Conservation (phyloP, 2,888 invertebrate genomes). For the Sphinx pinastri region DNA sequence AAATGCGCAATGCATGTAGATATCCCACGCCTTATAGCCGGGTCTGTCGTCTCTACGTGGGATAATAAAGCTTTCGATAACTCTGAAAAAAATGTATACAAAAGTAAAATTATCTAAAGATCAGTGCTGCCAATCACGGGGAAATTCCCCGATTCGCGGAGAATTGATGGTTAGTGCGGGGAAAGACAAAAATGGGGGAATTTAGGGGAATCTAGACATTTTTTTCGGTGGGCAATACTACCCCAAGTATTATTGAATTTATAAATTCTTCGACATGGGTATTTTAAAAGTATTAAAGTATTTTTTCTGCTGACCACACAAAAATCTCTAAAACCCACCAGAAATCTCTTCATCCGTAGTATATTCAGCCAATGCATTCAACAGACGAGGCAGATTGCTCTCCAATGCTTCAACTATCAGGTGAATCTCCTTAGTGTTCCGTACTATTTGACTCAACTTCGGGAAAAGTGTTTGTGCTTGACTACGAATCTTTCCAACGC, state of each 20-base stretch:
- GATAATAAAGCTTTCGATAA: slow-evolving; percentile 87
- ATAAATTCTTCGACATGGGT: too few relatives aligned
- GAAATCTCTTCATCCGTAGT: slow-evolving; percentile 78
- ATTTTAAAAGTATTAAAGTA: too few relatives aligned
- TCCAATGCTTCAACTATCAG: slow-evolving; percentile 75
- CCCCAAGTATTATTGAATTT: too few relatives aligned
- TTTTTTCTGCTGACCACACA: too few relatives aligned
- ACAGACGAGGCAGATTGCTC: slow-evolving; percentile 68
- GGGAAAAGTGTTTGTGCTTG: slow-evolving; percentile 77
- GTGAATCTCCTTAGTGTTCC: slow-evolving; percentile 63
- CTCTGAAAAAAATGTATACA: slow-evolving; percentile 68
- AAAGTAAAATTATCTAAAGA: too few relatives aligned
- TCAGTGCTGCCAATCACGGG: too few relatives aligned
- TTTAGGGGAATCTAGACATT: too few relatives aligned
- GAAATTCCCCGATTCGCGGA: too few relatives aligned
- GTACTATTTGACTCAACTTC: slow-evolving; percentile 70
- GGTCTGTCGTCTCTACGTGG: slow-evolving; percentile 86
- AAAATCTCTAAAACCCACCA: slow-evolving; percentile 51
- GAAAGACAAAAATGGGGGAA: too few relatives aligned
- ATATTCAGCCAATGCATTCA: slow-evolving; percentile 73
- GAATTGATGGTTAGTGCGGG: too few relatives aligned
- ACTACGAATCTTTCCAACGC: slow-evolving; percentile 73
- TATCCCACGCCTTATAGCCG: slow-evolving; percentile 92
- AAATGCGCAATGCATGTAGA: slow-evolving; percentile 91
- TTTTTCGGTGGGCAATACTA: too few relatives aligned